These are phyloP conservation scores for Abramis brama DNA, from an alignment of 2,113 vertebrate species.

Conservation along the genomic window DNA sequence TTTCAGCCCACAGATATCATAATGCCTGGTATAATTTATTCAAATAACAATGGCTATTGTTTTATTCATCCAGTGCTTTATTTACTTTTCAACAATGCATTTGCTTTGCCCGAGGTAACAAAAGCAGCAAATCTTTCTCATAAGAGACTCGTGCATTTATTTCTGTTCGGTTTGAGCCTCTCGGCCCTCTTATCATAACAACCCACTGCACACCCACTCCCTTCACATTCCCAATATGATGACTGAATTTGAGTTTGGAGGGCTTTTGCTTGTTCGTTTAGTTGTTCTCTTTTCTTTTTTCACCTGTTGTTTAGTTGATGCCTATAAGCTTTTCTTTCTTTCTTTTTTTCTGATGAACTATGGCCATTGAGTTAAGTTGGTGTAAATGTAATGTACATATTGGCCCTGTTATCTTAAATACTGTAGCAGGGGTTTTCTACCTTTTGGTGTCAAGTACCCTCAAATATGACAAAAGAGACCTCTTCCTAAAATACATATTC, in stretches of 20 bases:
- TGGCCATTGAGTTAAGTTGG: not conserved
- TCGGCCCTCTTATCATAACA: constrained; percentile 6
- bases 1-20: constrained; percentile 44
- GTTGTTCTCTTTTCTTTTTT: constrained; percentile 20
- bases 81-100: constrained; percentile 38
- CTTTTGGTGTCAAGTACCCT: not conserved
- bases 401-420: not conserved
- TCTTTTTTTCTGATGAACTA: not conserved
- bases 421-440: not conserved
- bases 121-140: constrained; percentile 29
- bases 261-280: constrained; percentile 26
- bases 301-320: constrained; percentile 15
- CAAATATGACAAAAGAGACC: not conserved
- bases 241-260: constrained; percentile 24
- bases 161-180: constrained; percentile 6
- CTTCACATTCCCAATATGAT: not conserved
- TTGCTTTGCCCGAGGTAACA: constrained; percentile 40
- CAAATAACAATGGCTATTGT: constrained; percentile 33
- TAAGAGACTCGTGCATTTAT: constrained; percentile 38
- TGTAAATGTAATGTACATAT: not conserved
- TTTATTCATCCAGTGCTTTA: constrained; percentile 39
- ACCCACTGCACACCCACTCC: constrained; percentile 24
- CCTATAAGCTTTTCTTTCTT: not conserved
- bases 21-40: constrained; percentile 37
- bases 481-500: not conserved